Evolutionary conservation across 2,888 invertebrate species (phyloP), one percentile per base, ranked within the genome.

Genomic region (Belgica antarctica): DNA sequence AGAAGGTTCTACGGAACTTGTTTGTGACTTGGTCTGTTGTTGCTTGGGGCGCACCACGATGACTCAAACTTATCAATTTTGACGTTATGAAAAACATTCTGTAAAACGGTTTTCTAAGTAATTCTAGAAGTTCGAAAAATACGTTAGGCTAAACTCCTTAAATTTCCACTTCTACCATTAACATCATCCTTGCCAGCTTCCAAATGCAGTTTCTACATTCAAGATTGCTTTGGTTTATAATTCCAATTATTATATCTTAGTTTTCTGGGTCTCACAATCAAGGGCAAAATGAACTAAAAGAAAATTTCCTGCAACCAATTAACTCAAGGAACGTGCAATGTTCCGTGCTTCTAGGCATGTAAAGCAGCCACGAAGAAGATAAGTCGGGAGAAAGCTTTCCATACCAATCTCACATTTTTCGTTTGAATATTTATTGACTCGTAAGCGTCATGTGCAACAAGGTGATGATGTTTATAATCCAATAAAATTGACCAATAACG

Each of bases 201-300:
- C 34, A 31, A 8, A 12, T 8, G 34, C 34, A 31, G 12, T n/a
- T n/a, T n/a, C 7, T 31, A 31, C 34, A 31, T 31, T 31, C 34
- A 41, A 7, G 41, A 22, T 47, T 66, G 65, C 65, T 28, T 25
- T 47, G 47, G 47, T 66, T 66, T 66, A 66, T 47, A 66, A 28
- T 41, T 66, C 28, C 46, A 46, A 36, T 66, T 66, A 66, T 62
- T 5, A 31, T 8, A 5, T 31, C 12, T 12, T 31, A 5, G 12
- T 31, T 31, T 12, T 12, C 5, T 12, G 34, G 34, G 5, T 8
- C 5, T 31, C 34, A 31, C 5, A 8, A 8, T 8, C 7, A 12
- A 31, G 5, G 12, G 12, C 34, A 31, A 12, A 31, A 31, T 31
- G 5, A 5, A 31, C 12, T 31, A 31, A 31, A 31, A 8, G 34